Conservation (phyloP, 2,113 vertebrate species). For the Crotalus helleri region DNA sequence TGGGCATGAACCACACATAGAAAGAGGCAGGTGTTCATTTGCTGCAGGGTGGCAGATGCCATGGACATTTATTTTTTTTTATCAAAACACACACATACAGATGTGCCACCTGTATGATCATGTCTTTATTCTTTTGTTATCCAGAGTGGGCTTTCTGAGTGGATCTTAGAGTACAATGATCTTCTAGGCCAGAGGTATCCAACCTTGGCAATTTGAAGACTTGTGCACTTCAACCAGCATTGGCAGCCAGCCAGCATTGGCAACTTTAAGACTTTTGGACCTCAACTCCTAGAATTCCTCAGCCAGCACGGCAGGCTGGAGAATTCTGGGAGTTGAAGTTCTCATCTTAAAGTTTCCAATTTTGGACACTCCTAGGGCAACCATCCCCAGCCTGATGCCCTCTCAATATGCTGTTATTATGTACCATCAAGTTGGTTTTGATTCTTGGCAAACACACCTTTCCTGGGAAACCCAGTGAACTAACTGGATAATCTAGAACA, state of each 20-base stretch:
- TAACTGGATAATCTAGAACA: not conserved
- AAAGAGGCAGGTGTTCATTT: not conserved
- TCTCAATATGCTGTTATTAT: not conserved
- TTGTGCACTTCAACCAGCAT: no score
- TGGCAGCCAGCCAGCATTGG: no score
- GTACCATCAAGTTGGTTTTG: not conserved
- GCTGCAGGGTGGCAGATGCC: not conserved
- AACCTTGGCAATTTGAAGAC: no score
- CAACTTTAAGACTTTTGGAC: no score
- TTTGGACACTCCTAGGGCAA: not conserved
- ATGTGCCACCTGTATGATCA: not conserved
- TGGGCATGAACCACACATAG: not conserved
- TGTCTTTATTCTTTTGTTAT: not conserved
- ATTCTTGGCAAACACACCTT: not conserved
- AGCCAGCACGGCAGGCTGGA: no score
- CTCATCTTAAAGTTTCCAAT: no score
- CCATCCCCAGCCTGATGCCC: not conserved
- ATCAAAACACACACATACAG: not conserved
- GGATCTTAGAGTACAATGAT: not conserved
- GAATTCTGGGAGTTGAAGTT: no score
- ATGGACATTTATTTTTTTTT: no score
- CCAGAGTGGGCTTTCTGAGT: not conserved
- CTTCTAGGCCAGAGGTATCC: not conserved
- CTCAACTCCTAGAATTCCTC: no score
- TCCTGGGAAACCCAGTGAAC: not conserved